A percentile compares a stretch with the other conserved stretches of the same genome.
These are phyloP conservation scores for Bambusicola thoracicus DNA, from an alignment of 2,113 vertebrate species.

Conservation along the genomic window DNA sequence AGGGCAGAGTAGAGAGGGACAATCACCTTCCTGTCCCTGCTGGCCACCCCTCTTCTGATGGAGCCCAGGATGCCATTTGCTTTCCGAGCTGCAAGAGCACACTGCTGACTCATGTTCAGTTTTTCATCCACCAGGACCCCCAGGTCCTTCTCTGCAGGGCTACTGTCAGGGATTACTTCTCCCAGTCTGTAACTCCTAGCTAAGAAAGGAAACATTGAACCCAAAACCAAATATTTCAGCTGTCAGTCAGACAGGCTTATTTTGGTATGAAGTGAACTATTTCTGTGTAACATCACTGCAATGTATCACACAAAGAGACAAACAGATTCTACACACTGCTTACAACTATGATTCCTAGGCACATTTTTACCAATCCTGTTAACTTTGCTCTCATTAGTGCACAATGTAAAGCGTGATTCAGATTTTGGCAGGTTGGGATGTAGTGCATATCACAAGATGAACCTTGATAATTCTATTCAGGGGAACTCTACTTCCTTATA, in stretches of 20 bases:
- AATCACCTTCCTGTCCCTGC: no score
- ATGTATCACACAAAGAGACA: neutral
- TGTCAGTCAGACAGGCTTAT: neutral
- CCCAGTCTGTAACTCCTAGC: neutral
- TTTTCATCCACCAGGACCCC: no score
- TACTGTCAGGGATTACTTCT: no score
- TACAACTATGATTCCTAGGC: neutral
- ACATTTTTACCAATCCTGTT: neutral
- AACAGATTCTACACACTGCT: neutral
- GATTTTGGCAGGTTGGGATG: neutral
- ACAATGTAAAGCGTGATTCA: neutral
- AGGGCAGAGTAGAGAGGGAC: no score
- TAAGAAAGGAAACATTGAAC: neutral
- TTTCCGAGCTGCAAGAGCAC: no score
- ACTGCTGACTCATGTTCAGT: no score
- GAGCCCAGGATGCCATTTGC: no score
- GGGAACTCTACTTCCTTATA: neutral
- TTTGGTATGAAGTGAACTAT: constrained; percentile 7
- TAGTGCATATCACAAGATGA: neutral
- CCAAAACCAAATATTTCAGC: constrained; percentile 11
- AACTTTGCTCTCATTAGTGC: neutral
- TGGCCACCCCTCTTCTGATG: no score
- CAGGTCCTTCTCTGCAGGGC: no score
- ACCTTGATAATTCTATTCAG: neutral
- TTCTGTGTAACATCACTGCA: neutral